These are phyloP conservation scores for Linnaemya vulpina DNA, from an alignment of 2,888 invertebrate species.

Conservation along the genomic window DNA sequence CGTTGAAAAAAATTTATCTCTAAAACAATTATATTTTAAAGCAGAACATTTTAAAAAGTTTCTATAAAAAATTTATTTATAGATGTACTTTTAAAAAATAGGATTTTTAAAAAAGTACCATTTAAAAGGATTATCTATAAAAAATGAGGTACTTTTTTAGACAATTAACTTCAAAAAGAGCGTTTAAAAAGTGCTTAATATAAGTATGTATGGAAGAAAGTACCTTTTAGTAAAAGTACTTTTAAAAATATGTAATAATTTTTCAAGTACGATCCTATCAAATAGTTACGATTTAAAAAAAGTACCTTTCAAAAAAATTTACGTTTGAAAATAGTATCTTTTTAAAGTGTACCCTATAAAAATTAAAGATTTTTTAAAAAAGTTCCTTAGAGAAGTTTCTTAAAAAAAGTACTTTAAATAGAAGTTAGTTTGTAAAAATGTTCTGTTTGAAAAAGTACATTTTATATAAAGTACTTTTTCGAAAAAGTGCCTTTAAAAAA, in stretches of 20 bases:
- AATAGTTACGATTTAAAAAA: too few relatives aligned
- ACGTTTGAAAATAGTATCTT: too few relatives aligned
- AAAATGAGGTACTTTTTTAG: background rate
- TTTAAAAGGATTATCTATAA: background rate
- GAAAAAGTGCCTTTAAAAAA: too few relatives aligned
- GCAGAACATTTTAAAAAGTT: background rate
- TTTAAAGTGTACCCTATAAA: too few relatives aligned
- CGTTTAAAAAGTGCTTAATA: background rate
- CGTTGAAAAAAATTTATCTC: too few relatives aligned
- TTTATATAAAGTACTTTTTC: slow-evolving; percentile 13
- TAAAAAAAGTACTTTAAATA: background rate
- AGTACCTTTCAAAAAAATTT: background rate
- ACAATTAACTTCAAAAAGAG: too few relatives aligned
- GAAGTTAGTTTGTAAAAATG: background rate
- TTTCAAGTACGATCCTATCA: too few relatives aligned
- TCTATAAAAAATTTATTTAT: background rate
- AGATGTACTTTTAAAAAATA: background rate
- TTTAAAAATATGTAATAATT: too few relatives aligned
- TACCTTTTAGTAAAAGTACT: background rate
- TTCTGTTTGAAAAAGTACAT: background rate
- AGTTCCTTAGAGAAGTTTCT: too few relatives aligned
- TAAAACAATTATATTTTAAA: background rate
- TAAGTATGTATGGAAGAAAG: background rate
- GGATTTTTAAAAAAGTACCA: too few relatives aligned
- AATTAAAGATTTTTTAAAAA: too few relatives aligned